These are phyloP conservation scores for Aleiodes leptofemur DNA, from an alignment of 2,888 invertebrate species.

Conservation along the genomic window DNA sequence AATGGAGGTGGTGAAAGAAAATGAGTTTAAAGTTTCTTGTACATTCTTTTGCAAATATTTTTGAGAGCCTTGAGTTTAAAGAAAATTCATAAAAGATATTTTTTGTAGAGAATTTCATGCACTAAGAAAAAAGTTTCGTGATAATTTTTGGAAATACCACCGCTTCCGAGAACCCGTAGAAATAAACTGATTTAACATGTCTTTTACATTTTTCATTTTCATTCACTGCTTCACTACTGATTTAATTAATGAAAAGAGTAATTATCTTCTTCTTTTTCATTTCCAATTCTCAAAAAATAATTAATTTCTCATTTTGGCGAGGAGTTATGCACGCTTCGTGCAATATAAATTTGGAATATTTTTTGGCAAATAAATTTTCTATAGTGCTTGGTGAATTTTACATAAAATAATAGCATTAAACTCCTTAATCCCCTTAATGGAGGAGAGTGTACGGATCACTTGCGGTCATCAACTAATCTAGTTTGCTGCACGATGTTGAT, in stretches of 20 bases:
- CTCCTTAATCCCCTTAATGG: conserved; percentile 24
- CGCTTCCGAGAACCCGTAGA: neutral
- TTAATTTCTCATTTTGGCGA: no score
- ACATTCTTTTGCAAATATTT: no score
- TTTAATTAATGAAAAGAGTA: no score
- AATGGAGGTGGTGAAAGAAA: no score
- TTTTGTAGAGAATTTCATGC: no score
- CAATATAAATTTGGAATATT: no score
- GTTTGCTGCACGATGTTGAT: conserved; percentile 3
- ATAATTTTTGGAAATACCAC: neutral
- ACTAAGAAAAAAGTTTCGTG: neutral
- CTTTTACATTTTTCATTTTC: no score
- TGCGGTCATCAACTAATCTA: conserved; percentile 17
- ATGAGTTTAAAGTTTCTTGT: no score
- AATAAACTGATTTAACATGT: neutral
- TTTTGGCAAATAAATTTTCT: neutral
- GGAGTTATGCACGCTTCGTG: no score
- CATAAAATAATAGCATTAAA: conserved; percentile 7
- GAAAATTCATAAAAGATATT: neutral
- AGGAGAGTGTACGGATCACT: conserved; percentile 22
- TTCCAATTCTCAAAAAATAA: no score
- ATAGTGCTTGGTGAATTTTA: neutral
- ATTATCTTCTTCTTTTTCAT: no score
- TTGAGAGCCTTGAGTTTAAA: neutral
- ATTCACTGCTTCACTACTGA: no score